Evolutionary conservation across 2,113 vertebrate genomes (phyloP).

Genomic region (Rhinoderma darwinii): DNA sequence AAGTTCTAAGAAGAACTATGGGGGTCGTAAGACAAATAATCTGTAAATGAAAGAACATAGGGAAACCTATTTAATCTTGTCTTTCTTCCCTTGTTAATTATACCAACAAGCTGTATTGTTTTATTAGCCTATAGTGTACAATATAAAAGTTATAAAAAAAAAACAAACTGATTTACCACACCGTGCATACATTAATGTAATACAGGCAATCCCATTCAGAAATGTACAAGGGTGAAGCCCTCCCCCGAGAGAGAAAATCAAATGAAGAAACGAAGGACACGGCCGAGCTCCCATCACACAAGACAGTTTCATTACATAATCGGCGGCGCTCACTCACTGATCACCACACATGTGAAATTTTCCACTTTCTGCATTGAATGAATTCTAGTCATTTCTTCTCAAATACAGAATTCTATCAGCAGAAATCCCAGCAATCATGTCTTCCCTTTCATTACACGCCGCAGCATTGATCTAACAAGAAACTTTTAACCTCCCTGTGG

Average conservation of each 20-base stretch:
- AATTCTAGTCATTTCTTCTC: background rate
- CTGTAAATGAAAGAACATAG: background rate
- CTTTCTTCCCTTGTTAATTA: background rate
- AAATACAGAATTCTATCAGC: background rate
- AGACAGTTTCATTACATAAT: slow-evolving; percentile 46
- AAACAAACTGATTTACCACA: background rate
- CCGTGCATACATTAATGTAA: background rate
- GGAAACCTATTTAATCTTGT: background rate
- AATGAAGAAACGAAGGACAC: slow-evolving; percentile 7
- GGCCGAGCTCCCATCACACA: slow-evolving; percentile 23
- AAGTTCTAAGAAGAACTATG: background rate
- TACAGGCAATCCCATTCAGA: background rate
- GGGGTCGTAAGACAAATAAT: background rate
- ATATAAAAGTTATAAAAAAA: background rate
- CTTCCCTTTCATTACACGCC: background rate
- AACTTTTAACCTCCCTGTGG: slow-evolving; percentile 25
- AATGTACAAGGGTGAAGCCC: background rate
- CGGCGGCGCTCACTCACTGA: background rate
- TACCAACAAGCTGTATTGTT: background rate
- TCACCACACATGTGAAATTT: slow-evolving; percentile 16
- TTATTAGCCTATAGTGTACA: background rate
- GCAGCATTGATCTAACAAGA: slow-evolving; percentile 30
- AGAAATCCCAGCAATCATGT: slow-evolving; percentile 23
- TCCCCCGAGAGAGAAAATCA: background rate
- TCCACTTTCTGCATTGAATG: slow-evolving; percentile 18